Evolutionary conservation across 2,888 invertebrate species (phyloP).

Genomic region (Cynaeus angustus): DNA sequence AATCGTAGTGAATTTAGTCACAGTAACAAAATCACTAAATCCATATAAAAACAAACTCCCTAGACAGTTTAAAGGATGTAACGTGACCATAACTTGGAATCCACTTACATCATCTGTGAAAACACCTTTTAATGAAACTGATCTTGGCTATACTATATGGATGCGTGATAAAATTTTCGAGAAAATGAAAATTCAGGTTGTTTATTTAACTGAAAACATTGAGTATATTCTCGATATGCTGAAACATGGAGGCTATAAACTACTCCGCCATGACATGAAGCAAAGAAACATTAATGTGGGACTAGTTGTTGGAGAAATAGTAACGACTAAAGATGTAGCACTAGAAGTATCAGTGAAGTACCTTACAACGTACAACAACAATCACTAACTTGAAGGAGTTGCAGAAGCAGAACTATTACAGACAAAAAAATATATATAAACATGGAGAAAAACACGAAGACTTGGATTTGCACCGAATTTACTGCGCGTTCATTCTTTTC

Average conservation of each 20-base stretch:
- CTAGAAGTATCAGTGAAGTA: no score
- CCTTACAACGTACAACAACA: no score
- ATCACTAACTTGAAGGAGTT: no score
- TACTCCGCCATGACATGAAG: neutral
- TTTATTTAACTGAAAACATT: neutral
- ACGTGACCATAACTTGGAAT: conserved; percentile 20
- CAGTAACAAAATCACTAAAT: conserved; percentile 6
- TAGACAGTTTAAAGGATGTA: conserved; percentile 11
- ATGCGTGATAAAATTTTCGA: neutral
- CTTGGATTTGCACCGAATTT: conserved; percentile 1
- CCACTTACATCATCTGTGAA: neutral
- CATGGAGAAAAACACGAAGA: neutral
- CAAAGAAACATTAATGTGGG: neutral
- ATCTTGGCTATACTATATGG: neutral
- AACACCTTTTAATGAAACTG: neutral
- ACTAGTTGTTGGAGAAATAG: neutral
- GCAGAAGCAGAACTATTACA: no score
- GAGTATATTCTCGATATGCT: neutral
- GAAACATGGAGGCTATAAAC: neutral
- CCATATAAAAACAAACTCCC: conserved; percentile 32
- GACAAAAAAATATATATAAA: neutral
- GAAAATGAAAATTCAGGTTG: neutral
- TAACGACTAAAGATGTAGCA: no score
- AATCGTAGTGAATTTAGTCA: neutral
- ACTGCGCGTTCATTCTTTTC: neutral